Base-by-base conservation (phyloP, 2,113 vertebrate species). In the Anhinga anhinga region DNA sequence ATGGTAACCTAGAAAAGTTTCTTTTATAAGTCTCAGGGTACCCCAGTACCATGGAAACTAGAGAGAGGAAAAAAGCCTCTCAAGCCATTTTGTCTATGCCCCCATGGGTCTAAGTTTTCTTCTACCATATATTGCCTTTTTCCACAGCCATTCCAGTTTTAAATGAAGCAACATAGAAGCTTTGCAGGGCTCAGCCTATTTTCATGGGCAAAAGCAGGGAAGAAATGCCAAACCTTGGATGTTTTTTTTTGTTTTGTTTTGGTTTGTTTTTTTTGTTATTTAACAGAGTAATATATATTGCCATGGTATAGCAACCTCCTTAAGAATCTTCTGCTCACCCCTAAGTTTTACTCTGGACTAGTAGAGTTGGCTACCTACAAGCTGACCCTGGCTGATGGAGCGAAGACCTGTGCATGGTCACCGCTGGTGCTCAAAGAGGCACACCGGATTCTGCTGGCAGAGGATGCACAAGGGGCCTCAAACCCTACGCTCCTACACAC, bases 401-500 rank as follows among this genome's bases (percentile, higher is more conserved):
- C 26, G 56, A 16, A 50, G 42, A 44, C 15, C 13, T 6, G 19
- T 36, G 36, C 1, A 0, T 2, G 23, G 42, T 23, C 3, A 1
- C 9, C 1, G 0, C 6, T 0, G 0, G 16, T 19, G n/a, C 36
- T n/a, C 11, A 6, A 17, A 40, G 36, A 56, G 27, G 9, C 17
- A 16, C 26, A 2, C 23, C 20, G 53, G 44, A 15, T 27, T 56
- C 29, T 81, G 42, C 49, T 36, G 4, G 42, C 36, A 73, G 44
- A 56, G 12, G 5, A 34, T 4, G 44, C 38, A 32, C 3, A 18
- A 15, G 22, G 22, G 23, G 4, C 49, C 49, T 59, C 25, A 70
- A 58, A 49, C 18, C 30, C 45, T 47, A 20, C 1, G 0, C 8
- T 12, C 40, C 10, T 0, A 11, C 29, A 16, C 0, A 0, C 49